Evolutionary conservation across 2,113 vertebrate species (phyloP), one percentile per base, ranked within the genome.

Genomic region (Myrmophylax atrothorax): DNA sequence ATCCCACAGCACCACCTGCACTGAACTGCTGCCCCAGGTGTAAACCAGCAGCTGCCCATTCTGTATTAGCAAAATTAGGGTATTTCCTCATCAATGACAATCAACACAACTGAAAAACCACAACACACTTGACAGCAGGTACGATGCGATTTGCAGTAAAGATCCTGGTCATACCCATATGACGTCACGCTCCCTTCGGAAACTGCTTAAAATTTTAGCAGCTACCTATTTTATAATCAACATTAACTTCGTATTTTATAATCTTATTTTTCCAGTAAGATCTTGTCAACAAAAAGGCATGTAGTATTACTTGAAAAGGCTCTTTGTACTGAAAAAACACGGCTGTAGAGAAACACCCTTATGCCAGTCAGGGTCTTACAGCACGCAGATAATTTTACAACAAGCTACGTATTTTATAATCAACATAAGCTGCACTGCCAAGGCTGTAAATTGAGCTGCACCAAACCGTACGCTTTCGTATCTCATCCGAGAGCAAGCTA

Each of bases 331-430:
- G 6, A 67, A 53, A 83, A 50, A 33, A 12, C 2, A 49, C 3
- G 12, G 8, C 44, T 26, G 5, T 11, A 42, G 42, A n/a, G 19
- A 60, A 9, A 19, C 5, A 16, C 14, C 22, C 38, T 42, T 40
- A 31, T 8, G 3, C 14, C 50, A 75, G 9, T 9, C 31, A 88
- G 10, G 4, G 14, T 7, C 40, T 99, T 97, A 99, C 99, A 93
- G 99, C 99, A 79, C 99, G 98, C 85, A 99, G 98, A 14, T 10
- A 19, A 20, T 29, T 63, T 63, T 29, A 14, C 19, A 40, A 20
- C 14, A 29, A 14, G 12, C 37, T 40, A 29, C 26, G 8, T 40
- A 40, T 63, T 40, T 62, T 63, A 63, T 7, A 40, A 19, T 12
- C 60, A 40, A 40, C 59, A 28, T 9, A 62, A 62, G 24, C 59